phyloP scores from a whole-genome alignment of 2,113 vertebrate species.

The Sturnira hondurensis region DNA sequence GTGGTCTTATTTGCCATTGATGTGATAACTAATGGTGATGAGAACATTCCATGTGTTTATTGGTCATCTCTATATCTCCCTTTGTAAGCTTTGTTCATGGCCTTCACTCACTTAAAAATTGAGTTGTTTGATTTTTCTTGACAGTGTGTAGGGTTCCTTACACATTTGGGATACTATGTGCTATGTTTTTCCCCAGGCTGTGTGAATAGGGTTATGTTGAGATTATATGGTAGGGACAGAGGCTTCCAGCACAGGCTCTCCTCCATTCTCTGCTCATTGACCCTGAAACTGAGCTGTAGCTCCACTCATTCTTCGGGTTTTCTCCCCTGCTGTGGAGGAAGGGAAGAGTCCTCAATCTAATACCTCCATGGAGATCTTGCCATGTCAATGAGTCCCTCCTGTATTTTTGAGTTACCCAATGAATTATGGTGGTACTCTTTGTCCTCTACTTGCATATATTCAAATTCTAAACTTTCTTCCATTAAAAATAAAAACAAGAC shows the following conservation, averaged over 20 bases:
- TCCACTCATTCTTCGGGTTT: not conserved
- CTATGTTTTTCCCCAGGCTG: not conserved
- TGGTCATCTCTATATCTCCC: not conserved
- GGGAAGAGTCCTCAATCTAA: not conserved
- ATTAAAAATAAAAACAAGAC: slow-evolving; percentile 32
- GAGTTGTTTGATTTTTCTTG: not conserved
- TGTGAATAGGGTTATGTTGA: not conserved
- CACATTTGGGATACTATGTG: not conserved
- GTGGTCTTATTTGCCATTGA: not conserved
- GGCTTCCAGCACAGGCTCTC: not conserved
- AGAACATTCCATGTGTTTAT: not conserved
- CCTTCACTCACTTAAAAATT: not conserved
- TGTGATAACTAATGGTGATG: not conserved
- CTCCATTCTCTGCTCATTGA: not conserved
- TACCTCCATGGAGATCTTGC: not conserved
- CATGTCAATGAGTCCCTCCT: not conserved
- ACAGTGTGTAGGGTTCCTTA: not conserved
- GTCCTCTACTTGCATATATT: not conserved
- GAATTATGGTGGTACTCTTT: not conserved
- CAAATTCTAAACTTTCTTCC: not conserved
- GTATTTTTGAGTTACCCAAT: not conserved
- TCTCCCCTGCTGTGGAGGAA: not conserved
- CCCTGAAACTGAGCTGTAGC: not conserved
- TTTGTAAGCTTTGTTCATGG: not conserved
- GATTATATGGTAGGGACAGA: not conserved